Evolutionary conservation across 2,888 invertebrate species (phyloP).

Genomic region (Zygaena filipendulae): DNA sequence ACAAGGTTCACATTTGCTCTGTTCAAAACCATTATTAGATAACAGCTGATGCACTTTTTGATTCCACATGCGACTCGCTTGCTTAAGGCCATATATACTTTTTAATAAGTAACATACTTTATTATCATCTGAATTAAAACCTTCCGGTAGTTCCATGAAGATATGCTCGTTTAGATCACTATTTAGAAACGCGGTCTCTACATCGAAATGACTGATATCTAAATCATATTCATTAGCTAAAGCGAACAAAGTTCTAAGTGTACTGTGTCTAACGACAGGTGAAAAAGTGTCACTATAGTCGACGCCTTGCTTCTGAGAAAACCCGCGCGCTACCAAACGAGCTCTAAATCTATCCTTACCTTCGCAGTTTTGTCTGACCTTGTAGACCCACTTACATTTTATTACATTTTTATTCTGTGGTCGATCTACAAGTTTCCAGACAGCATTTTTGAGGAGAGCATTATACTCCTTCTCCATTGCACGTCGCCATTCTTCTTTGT

Average conservation of each 20-base stretch:
- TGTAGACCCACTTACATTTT: neutral
- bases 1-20: slow-evolving; percentile 5
- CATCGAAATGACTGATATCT: slow-evolving; percentile 12
- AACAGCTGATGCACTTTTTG: slow-evolving; percentile 1
- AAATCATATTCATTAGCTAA: slow-evolving; percentile 6
- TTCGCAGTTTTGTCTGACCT: neutral
- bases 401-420: slow-evolving; percentile 2
- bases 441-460: slow-evolving; percentile 1
- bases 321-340: slow-evolving; percentile 10
- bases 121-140: slow-evolving; percentile 1
- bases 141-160: slow-evolving; percentile 6
- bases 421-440: slow-evolving; percentile 1
- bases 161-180: slow-evolving; percentile 8
- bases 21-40: slow-evolving; percentile 2
- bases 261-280: slow-evolving; percentile 7
- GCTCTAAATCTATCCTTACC: slow-evolving; percentile 8
- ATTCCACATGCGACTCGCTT: slow-evolving; percentile 1
- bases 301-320: slow-evolving; percentile 4
- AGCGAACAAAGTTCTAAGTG: slow-evolving; percentile 6
- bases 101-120: slow-evolving; percentile 6
- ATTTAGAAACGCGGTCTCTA: slow-evolving; percentile 15
- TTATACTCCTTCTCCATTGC: slow-evolving; percentile 3
- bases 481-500: slow-evolving; percentile 1
- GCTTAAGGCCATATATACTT: slow-evolving; percentile 3
- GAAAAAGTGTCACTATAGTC: slow-evolving; percentile 11